Percentiles rank a stretch among this genome's conserved stretches.
Evolutionary conservation across 2,113 vertebrate genomes (phyloP).

Genomic region (Ondatra zibethicus): DNA sequence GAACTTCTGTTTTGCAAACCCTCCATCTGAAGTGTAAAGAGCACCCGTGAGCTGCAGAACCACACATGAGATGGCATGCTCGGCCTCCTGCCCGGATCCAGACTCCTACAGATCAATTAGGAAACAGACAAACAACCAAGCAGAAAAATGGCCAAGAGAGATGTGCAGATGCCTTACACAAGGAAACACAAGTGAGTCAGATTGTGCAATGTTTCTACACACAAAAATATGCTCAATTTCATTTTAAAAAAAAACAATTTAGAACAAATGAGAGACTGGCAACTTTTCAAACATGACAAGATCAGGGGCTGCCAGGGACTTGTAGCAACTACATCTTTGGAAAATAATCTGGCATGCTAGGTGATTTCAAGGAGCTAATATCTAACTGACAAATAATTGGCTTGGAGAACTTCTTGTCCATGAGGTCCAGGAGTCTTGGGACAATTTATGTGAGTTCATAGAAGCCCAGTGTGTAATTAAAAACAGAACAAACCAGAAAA

Average conservation of each 20-base stretch:
- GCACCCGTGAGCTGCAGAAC: not conserved
- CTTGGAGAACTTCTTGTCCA: not conserved
- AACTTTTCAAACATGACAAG: not conserved
- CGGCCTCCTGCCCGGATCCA: slow-evolving; percentile 2
- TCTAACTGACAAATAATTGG: not conserved
- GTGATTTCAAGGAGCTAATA: not conserved
- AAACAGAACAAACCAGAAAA: not conserved
- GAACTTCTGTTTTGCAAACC: slow-evolving; percentile 43
- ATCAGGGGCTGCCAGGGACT: not conserved
- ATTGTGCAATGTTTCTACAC: not conserved
- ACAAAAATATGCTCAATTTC: slow-evolving; percentile 34
- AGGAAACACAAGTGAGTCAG: slow-evolving; percentile 27
- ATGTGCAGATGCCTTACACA: slow-evolving; percentile 20
- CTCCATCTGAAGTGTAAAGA: slow-evolving; percentile 35
- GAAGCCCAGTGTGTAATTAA: not conserved
- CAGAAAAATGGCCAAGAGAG: slow-evolving; percentile 30
- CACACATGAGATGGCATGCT: not conserved
- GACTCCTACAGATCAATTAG: not conserved
- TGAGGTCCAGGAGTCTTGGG: not conserved
- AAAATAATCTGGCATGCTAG: not conserved
- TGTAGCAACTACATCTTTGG: not conserved
- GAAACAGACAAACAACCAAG: slow-evolving; percentile 48
- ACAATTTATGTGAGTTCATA: not conserved
- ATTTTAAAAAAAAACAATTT: slow-evolving; percentile 10
- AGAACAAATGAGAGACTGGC: slow-evolving; percentile 16